A percentile compares a stretch with the other conserved stretches of the same genome.
These are phyloP conservation scores for Clitarchus hookeri DNA, from an alignment of 2,888 invertebrate species.

Conservation along the genomic window DNA sequence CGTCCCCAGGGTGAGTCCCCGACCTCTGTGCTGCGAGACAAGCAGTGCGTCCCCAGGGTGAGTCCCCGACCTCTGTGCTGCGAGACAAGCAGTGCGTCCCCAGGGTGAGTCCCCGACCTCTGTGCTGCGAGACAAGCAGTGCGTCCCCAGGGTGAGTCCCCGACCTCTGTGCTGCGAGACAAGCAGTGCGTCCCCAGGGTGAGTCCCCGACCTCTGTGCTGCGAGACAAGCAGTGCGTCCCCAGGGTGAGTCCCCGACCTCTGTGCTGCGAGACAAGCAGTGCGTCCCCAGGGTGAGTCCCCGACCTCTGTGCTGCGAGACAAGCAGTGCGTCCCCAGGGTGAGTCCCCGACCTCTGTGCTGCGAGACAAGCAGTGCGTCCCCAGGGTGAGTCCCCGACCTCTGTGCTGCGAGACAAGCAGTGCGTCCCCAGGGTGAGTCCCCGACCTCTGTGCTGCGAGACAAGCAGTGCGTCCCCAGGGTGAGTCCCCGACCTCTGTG, in stretches of 20 bases:
- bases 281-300: constrained; percentile 66
- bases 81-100: constrained; percentile 66
- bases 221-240: constrained; percentile 65
- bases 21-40: constrained; percentile 67
- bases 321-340: constrained; percentile 65
- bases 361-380: constrained; percentile 66
- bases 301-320: constrained; percentile 67
- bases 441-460: constrained; percentile 67
- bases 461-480: constrained; percentile 66
- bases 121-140: constrained; percentile 66
- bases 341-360: constrained; percentile 66
- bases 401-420: constrained; percentile 68
- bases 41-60: constrained; percentile 65
- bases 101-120: constrained; percentile 67
- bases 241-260: constrained; percentile 66
- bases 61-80: constrained; percentile 66
- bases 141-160: constrained; percentile 64
- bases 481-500: constrained; percentile 67
- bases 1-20: constrained; percentile 65
- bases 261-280: constrained; percentile 66
- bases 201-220: constrained; percentile 67
- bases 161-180: constrained; percentile 67
- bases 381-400: constrained; percentile 64
- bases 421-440: constrained; percentile 64
- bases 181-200: constrained; percentile 66